Conservation (phyloP, 2,888 invertebrate genomes). For the Molanna angustata region DNA sequence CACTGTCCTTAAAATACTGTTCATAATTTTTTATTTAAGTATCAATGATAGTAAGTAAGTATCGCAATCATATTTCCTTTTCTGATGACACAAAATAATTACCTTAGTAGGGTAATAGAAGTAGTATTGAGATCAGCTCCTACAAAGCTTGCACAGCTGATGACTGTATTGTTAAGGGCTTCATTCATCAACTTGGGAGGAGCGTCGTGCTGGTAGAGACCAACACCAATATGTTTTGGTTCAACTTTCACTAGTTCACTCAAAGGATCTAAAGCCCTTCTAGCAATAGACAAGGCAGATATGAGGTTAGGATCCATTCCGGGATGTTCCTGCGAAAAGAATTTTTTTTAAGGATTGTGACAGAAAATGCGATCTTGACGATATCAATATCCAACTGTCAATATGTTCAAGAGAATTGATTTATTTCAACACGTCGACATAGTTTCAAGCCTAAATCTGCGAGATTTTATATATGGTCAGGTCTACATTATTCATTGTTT, state of each 20-base stretch:
- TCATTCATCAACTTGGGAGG: slow-evolving; percentile 71
- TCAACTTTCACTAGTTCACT: slow-evolving; percentile 92
- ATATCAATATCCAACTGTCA: no score
- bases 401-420: no score
- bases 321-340: slow-evolving; percentile 86
- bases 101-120: slow-evolving; percentile 78
- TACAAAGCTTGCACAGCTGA: slow-evolving; percentile 90
- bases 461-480: no score
- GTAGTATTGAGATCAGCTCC: slow-evolving; percentile 91
- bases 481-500: no score
- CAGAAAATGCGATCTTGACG: no score
- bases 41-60: neutral
- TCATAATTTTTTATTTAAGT: neutral
- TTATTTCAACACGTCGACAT: no score
- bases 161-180: slow-evolving; percentile 76
- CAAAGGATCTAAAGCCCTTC: slow-evolving; percentile 86
- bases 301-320: slow-evolving; percentile 79
- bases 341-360: no score
- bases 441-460: no score
- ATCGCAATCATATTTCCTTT: neutral
- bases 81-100: slow-evolving; percentile 25
- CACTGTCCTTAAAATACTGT: neutral
- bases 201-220: slow-evolving; percentile 94
- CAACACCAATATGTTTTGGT: slow-evolving; percentile 88
- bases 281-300: slow-evolving; percentile 73